Conservation (phyloP, 2,113 vertebrate genomes). For the Nesoenas mayeri region DNA sequence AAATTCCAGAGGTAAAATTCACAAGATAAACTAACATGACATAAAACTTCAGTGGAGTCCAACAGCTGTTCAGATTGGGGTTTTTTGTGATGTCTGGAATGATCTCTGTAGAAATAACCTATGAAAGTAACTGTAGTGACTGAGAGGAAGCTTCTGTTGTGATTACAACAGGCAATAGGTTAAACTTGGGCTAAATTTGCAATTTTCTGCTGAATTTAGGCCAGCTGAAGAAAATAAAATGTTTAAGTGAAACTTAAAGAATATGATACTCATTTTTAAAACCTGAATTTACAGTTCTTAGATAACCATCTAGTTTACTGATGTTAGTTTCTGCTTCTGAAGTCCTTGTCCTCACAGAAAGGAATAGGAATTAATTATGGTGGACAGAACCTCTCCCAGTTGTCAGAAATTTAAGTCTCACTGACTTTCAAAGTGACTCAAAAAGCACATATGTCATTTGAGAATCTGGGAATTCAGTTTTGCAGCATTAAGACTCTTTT, state of each 20-base stretch:
- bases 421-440: neutral
- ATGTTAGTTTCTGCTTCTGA: neutral
- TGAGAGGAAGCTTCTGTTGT: neutral
- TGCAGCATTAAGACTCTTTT: neutral
- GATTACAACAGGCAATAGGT: accelerated
- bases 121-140: neutral
- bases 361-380: neutral
- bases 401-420: neutral
- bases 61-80: neutral
- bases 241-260: neutral
- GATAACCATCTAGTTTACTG: neutral
- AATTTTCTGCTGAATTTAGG: neutral
- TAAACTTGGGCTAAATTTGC: neutral
- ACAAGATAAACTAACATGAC: neutral
- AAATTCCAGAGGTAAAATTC: neutral
- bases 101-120: neutral
- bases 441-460: neutral
- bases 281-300: neutral
- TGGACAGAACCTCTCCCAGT: neutral
- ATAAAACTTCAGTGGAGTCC: neutral
- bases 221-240: neutral
- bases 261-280: neutral
- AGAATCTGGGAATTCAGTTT: neutral
- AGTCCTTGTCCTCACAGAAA: neutral
- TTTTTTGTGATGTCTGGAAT: neutral